Conservation (phyloP, 2,888 invertebrate species). For the Keiferia lycopersicella region DNA sequence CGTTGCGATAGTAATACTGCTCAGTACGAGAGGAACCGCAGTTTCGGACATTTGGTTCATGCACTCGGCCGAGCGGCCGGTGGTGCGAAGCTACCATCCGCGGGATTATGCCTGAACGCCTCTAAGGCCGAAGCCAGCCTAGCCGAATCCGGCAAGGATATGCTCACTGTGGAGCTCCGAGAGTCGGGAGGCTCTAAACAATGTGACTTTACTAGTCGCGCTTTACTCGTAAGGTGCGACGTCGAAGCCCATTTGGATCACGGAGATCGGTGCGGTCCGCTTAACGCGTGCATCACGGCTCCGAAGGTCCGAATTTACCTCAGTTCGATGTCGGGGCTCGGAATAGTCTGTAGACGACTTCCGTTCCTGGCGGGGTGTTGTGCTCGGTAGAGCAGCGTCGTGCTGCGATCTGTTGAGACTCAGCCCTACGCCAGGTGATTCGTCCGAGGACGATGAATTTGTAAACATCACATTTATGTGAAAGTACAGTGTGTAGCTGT, state of each 20-base stretch:
- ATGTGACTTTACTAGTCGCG: conserved; percentile 46
- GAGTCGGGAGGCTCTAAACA: conserved; percentile 66
- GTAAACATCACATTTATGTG: not conserved
- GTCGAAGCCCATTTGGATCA: conserved; percentile 59
- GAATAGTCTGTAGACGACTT: conserved; percentile 17
- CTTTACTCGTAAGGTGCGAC: conserved; percentile 46
- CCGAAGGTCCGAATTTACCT: conserved; percentile 41
- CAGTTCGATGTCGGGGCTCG: conserved; percentile 77
- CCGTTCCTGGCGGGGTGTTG: conserved; percentile 27
- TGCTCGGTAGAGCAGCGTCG: conserved; percentile 24
- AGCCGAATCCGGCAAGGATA: conserved; percentile 49
- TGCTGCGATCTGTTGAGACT: conserved; percentile 80
- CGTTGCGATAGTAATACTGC: conserved; percentile 80
- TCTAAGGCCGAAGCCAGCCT: conserved; percentile 18
- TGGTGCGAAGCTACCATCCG: conserved; percentile 83
- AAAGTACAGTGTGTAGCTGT: not conserved
- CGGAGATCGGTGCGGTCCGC: conserved; percentile 55
- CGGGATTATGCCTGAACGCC: conserved; percentile 16
- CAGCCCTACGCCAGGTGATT: conserved; percentile 62
- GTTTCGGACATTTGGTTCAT: conserved; percentile 83
- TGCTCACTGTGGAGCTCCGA: conserved; percentile 58
- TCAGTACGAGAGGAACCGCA: conserved; percentile 81
- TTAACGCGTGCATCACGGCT: conserved; percentile 36
- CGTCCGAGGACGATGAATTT: conserved; percentile 21
- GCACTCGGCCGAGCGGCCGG: conserved; percentile 83